A percentile compares a stretch with the other conserved stretches of the same genome.
Evolutionary conservation across 2,113 vertebrate species (phyloP).

Genomic region (Sialia sialis): DNA sequence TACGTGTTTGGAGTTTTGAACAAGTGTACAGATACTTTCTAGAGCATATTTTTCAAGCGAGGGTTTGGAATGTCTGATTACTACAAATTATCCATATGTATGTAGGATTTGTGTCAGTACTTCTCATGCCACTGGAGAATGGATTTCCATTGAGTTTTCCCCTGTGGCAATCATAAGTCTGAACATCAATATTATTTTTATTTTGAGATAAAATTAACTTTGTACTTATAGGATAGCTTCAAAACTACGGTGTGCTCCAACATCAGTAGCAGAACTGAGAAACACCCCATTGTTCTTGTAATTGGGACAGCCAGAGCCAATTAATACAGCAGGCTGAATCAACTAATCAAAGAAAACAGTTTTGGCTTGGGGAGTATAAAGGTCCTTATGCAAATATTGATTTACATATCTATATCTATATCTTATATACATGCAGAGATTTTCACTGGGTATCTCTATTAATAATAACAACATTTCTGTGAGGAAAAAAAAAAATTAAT

Average conservation of each 20-base stretch:
- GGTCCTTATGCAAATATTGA: conserved; percentile 16
- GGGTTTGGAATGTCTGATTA: conserved; percentile 40
- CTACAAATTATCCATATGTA: conserved; percentile 67
- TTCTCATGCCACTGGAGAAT: conserved; percentile 26
- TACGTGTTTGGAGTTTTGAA: conserved; percentile 31
- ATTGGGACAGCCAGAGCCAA: background rate
- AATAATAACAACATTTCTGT: background rate
- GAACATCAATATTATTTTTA: background rate
- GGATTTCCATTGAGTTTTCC: conserved; percentile 46
- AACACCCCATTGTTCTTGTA: background rate
- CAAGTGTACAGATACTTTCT: background rate
- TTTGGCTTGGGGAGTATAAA: conserved; percentile 18
- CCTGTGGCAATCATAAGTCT: conserved; percentile 11
- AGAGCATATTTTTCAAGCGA: conserved; percentile 10
- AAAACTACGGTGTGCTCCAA: background rate
- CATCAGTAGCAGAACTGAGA: background rate
- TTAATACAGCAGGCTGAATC: background rate
- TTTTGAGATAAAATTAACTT: conserved; percentile 39
- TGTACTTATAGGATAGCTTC: background rate
- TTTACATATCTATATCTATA: conserved; percentile 5
- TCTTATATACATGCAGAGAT: background rate
- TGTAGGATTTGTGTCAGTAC: conserved; percentile 56
- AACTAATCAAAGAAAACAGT: conserved; percentile 29
- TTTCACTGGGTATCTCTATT: background rate
- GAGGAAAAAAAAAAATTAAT: background rate